These are phyloP conservation scores for Erebia epiphron DNA, from an alignment of 2,888 invertebrate species.

Conservation along the genomic window DNA sequence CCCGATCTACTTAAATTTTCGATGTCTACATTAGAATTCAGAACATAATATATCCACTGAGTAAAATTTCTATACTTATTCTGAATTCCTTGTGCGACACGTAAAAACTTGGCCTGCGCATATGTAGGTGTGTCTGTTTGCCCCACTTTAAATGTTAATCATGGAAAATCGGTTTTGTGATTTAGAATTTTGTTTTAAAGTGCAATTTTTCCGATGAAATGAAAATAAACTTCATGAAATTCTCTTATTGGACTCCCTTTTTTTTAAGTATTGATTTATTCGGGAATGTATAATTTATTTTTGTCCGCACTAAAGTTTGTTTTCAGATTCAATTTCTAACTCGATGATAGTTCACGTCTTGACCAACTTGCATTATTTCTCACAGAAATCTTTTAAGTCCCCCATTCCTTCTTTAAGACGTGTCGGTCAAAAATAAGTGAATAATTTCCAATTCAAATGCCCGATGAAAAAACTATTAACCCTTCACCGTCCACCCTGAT, in stretches of 20 bases:
- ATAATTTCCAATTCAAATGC: slow-evolving; percentile 26
- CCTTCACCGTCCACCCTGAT: slow-evolving; percentile 63
- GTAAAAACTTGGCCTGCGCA: background rate
- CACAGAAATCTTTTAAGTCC: background rate
- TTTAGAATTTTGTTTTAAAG: background rate
- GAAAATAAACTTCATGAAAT: too few relatives aligned
- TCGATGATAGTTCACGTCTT: background rate
- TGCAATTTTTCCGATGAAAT: too few relatives aligned
- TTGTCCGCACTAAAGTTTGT: too few relatives aligned
- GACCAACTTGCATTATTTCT: background rate
- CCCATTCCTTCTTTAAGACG: background rate
- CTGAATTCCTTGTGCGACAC: background rate
- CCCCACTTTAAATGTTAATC: slow-evolving; percentile 1
- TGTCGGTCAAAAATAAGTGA: slow-evolving; percentile 25
- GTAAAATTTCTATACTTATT: too few relatives aligned
- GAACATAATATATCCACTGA: too few relatives aligned
- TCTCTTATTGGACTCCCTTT: too few relatives aligned
- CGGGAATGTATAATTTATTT: too few relatives aligned
- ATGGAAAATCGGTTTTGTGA: background rate
- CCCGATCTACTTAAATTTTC: too few relatives aligned
- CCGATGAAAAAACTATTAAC: slow-evolving; percentile 53
- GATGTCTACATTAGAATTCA: too few relatives aligned
- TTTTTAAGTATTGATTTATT: too few relatives aligned
- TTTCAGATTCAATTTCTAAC: too few relatives aligned
- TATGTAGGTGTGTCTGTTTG: background rate